phyloP scores from a whole-genome alignment of 2,113 vertebrate species.

The Amia ocellicauda region DNA sequence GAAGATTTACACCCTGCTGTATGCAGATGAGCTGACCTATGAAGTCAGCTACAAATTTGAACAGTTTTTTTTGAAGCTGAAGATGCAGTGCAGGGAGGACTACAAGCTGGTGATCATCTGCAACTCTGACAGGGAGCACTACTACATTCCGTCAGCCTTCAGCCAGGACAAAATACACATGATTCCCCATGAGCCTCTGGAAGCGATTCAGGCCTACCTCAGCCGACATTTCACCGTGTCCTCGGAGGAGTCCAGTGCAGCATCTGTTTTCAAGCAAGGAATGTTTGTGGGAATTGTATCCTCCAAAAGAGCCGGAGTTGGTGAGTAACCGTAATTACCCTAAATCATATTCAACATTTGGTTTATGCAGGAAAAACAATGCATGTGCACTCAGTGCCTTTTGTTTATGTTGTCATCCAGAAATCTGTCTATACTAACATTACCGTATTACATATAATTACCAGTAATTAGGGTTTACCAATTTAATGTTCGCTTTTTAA shows the following conservation, averaged over 20 bases:
- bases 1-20: constrained; percentile 82
- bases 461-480: too few species aligned
- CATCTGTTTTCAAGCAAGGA: constrained; percentile 70
- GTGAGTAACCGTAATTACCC: constrained; percentile 59
- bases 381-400: neutral
- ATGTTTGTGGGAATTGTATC: constrained; percentile 80
- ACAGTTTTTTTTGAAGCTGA: constrained; percentile 72
- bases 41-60: constrained; percentile 80
- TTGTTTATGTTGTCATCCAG: too few species aligned
- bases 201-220: constrained; percentile 72
- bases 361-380: neutral
- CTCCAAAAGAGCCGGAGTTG: constrained; percentile 83
- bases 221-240: constrained; percentile 68
- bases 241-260: constrained; percentile 54
- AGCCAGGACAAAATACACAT: constrained; percentile 80
- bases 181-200: constrained; percentile 63
- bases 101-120: constrained; percentile 82
- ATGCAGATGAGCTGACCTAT: constrained; percentile 80
- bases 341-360: neutral
- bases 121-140: constrained; percentile 76
- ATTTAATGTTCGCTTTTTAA: too few species aligned
- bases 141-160: constrained; percentile 85
- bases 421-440: too few species aligned
- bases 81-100: constrained; percentile 48
- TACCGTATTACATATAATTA: too few species aligned